Conservation (phyloP, 2,113 vertebrate genomes). For the Cygnus atratus region DNA sequence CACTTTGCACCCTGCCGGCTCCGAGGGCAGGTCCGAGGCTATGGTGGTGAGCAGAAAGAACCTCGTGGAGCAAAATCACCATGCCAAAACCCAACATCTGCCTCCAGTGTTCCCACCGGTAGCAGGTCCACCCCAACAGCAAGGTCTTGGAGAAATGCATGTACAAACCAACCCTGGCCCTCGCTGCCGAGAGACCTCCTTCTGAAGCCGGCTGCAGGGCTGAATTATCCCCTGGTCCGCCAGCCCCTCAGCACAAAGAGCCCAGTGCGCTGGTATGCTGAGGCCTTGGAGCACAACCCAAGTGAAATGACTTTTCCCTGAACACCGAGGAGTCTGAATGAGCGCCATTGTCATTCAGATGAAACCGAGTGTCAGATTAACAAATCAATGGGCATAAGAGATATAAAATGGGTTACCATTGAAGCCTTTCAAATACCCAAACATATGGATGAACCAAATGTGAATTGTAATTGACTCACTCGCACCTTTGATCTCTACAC, state of each 20-base stretch:
- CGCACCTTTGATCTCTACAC: conserved; percentile 61
- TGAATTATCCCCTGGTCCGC: background rate
- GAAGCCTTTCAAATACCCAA: conserved; percentile 52
- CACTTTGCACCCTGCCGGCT: background rate
- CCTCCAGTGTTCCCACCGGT: background rate
- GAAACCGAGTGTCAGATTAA: conserved; percentile 68
- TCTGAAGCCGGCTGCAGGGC: background rate
- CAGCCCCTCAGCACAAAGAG: background rate
- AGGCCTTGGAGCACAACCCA: conserved; percentile 36
- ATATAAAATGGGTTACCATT: conserved; percentile 19
- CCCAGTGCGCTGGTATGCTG: background rate
- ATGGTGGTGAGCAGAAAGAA: background rate
- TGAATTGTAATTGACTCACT: conserved; percentile 49
- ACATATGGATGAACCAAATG: conserved; percentile 58
- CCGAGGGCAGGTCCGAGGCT: rapidly evolving
- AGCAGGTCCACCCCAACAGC: background rate
- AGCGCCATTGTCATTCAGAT: conserved; percentile 63
- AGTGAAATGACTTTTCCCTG: conserved; percentile 58
- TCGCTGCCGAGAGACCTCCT: background rate
- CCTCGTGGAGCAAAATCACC: background rate
- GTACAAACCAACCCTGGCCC: background rate
- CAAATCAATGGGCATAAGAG: conserved; percentile 44
- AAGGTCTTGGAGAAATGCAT: background rate
- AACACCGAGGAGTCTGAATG: conserved; percentile 46
- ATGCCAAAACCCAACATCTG: background rate